phyloP scores from a whole-genome alignment of 23 tunicate genomes.

The Diplosoma virens region DNA sequence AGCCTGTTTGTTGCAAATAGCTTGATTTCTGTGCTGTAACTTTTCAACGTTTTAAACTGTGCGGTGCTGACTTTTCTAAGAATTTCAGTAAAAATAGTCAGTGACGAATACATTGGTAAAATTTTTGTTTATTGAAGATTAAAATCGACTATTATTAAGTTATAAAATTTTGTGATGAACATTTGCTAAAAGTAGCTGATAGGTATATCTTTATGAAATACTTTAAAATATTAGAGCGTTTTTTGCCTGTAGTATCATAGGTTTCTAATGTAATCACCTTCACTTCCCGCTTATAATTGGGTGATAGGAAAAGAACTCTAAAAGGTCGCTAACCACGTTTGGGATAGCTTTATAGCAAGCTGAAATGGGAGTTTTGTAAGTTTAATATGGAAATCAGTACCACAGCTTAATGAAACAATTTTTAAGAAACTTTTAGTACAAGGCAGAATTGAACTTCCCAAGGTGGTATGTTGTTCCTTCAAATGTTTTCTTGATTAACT shows the following conservation, averaged over 20 bases:
- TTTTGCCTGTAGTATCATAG: neutral
- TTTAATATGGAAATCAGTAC: neutral
- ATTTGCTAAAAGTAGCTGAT: neutral
- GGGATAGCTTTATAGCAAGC: neutral
- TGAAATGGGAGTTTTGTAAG: neutral
- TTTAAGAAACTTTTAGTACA: neutral
- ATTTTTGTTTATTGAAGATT: neutral
- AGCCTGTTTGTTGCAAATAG: neutral
- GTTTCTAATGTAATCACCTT: neutral
- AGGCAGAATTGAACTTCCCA: neutral
- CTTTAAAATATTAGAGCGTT: neutral
- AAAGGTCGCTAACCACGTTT: too few relatives aligned
- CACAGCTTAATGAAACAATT: neutral
- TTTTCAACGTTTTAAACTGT: neutral
- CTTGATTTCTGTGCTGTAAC: neutral
- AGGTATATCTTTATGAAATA: neutral
- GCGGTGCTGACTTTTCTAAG: neutral
- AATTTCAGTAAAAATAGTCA: neutral
- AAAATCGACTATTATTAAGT: neutral
- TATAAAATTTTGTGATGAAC: neutral
- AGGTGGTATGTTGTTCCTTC: neutral
- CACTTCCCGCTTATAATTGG: neutral
- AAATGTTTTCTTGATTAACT: neutral
- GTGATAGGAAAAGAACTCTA: neutral
- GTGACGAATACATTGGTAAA: neutral